Base-by-base conservation (phyloP, 2,888 invertebrate species). In the Myathropa florea region DNA sequence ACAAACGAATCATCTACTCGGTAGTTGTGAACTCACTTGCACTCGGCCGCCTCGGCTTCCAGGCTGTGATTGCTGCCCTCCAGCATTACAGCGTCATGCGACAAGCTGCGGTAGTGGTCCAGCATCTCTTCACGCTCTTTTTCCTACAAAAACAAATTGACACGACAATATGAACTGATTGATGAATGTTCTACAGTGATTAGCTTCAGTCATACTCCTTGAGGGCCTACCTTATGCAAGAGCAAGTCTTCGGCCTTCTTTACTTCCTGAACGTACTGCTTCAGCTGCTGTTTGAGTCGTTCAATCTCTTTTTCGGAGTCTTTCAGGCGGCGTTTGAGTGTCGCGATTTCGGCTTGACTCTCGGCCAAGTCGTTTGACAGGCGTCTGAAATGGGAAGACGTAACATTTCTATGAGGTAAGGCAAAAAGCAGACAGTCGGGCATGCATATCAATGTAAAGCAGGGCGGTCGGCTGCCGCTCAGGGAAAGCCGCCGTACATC, bases 211-310 rank as follows among this genome's bases (percentile, higher is more conserved):
- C 12, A 30, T 1, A 63, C 14, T 57, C 57, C 57, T 57, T 23
- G 2, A 4, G 4, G n/a, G 18, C 71, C 72, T 89, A 95, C 95
- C 93, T 95, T 95, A 88, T 95, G 94, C 79, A 95, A 94, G 33
- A 97, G 93, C 79, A 96, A 92, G 89, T 97, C 96, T 92, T 97
- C 97, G 83, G 96, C 96, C 89, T 96, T 94, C 90, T 96, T 95
- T 18, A 97, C 95, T 93, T 97, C 96, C 89, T 95, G 95, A 4
- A 97, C 96, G 93, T 97, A 97, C 90, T 96, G 96, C 90, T 96
- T 96, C 83, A 97, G 92, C 90, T 97, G 96, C 85, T 95, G 94
- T 91, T 96, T 96, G 86, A 97, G 93, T 89, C 95, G 94, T 76
- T 95, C 95, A 24, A 96, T 95, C 93, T 97, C 96, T 90, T 95